Conservation (phyloP, 2,113 vertebrate species). For the Aspidoscelis tigris region DNA sequence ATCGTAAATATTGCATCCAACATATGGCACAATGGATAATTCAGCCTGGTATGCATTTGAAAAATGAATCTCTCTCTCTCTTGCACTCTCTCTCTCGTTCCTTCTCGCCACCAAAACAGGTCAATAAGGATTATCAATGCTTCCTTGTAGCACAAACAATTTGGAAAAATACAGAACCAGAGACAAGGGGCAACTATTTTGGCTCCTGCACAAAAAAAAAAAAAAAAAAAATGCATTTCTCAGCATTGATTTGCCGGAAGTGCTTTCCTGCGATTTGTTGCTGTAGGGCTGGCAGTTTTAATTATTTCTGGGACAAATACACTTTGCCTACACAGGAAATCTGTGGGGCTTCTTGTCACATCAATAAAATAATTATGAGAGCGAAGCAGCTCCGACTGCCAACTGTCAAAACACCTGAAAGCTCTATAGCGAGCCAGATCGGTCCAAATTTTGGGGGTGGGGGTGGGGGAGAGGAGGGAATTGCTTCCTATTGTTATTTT, state of each 20-base stretch:
- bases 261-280: conserved; percentile 78
- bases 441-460: conserved; percentile 53
- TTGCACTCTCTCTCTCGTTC: not conserved
- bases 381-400: conserved; percentile 74
- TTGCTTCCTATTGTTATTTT: conserved; percentile 63
- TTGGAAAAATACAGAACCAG: conserved; percentile 67
- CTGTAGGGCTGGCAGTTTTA: conserved; percentile 83
- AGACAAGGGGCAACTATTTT: conserved; percentile 65
- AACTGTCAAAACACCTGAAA: conserved; percentile 78
- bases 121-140: conserved; percentile 70
- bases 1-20: conserved; percentile 61
- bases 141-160: conserved; percentile 19
- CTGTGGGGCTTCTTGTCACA: conserved; percentile 81
- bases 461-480: not conserved
- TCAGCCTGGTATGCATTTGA: conserved; percentile 62
- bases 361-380: conserved; percentile 86
- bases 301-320: conserved; percentile 84
- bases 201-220: conserved; percentile 67
- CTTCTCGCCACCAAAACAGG: conserved; percentile 29
- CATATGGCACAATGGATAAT: conserved; percentile 59
- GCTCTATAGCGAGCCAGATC: conserved; percentile 70
- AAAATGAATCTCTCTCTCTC: not conserved
- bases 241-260: conserved; percentile 80
- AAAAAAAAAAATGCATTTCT: conserved; percentile 68
- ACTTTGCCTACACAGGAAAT: conserved; percentile 77